Base-by-base conservation (phyloP, 30 jellyfish, hydroid and myxozoan species). In the Cassiopea andromeda region DNA sequence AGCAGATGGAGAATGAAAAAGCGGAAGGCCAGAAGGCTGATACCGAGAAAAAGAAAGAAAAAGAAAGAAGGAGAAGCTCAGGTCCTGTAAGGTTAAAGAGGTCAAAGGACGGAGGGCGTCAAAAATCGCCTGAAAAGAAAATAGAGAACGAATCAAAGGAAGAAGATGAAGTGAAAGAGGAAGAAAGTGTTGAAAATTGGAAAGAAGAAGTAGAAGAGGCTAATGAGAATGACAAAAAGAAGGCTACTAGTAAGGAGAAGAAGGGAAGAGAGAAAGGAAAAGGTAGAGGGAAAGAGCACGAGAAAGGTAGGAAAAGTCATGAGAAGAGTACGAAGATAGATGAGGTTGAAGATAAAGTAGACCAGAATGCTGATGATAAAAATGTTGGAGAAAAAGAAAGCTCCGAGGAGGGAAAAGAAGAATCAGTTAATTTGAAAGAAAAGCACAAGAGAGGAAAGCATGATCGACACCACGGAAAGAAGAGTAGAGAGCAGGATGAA, bases 51-150 rank as follows among this genome's bases (percentile, higher is more conserved):
- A 44, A 59, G 80, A 77, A 73, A 46, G 87, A 64, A 27, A 57
- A 59, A 0, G 88, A 87, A 46, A 49, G 77, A 48, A 87, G 89
- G 27, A 87, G 45, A 69, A 66, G 94, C 60, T 45, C 83, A 44
- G 94, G 94, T 46, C 94, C 94, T 2, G 94, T 87, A 49, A 87
- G 76, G 85, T 77, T 87, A 66, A 87, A 87, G 49, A 61, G 94
- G 69, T 75, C 87, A 66, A 87, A 87, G 49, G 94, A 75, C 47
- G 60, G 83, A 18, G 70, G 73, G 27, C 87, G 68, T 17, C 85
- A 58, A 27, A 87, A 66, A 45, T 87, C 94, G 19, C 94, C 94
- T 10, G 87, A 85, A 48, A 38, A 19, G 85, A 60, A 49, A 57
- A 44, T 78, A 85, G 93, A 49, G 44, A 75, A 49, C 45, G 2